Base-by-base conservation (phyloP, 2,888 invertebrate species). In the Euclidia mi region DNA sequence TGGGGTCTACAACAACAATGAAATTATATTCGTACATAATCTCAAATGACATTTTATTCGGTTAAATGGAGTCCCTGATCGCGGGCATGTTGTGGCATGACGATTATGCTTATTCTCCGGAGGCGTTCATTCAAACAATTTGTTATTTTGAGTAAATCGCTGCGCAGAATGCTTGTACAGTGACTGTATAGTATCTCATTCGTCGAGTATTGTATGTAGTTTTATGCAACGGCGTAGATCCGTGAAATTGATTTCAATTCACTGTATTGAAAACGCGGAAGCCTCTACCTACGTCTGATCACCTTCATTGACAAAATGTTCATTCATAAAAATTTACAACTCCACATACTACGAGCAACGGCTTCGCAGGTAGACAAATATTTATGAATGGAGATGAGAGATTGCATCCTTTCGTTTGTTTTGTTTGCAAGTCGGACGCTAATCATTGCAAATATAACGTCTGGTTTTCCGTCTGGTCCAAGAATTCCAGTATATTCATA, bases 161-260 rank as follows among this genome's bases (percentile, higher is more conserved):
- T 68, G 69, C 68, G 65, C 78, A 68, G 79, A 84, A 78, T 76
- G 71, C 58, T 40, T 53, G 74, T 73, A 78, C 85, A 76, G 77
- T 79, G 75, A 63, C 48, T 81, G 83, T 80, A 80, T 76, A 79
- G 74, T 63, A 76, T 72, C 63, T 65, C 81, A 80, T 85, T 88
- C n/a, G n/a, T n/a, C n/a, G n/a, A 87, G 81, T 85, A 80, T 87
- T 83, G 79, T 84, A 82, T 84, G 85, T 75, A 78, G 88, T 89
- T 92, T 91, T 92, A 92, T 93, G 92, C 93, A 94, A 94, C 85
- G 84, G 87, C 81, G 88, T 83, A 60, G 84, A 78, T 78, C 87
- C 91, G 88, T 92, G 82, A 91, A 94, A 94, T 94, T 93, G 92
- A 89, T 90, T 90, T 76, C 76, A 73, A 74, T 70, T 59, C 73